Conservation (phyloP, 2,888 invertebrate species). For the Tortrix viridana region DNA sequence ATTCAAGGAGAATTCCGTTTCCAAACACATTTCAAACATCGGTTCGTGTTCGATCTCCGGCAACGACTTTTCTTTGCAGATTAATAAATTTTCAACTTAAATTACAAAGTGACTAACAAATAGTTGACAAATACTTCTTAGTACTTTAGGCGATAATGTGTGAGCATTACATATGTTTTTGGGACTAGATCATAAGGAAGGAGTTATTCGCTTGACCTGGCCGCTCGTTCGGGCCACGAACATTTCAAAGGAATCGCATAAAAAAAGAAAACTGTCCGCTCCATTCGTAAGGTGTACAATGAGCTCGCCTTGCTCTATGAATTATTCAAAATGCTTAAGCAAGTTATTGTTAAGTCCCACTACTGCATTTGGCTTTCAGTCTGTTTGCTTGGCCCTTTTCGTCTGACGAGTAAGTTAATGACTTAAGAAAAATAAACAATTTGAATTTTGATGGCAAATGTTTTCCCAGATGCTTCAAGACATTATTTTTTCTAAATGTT, state of each 20-base stretch:
- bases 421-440: slow-evolving; percentile 31
- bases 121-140: too few relatives aligned
- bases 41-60: slow-evolving; percentile 53
- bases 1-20: slow-evolving; percentile 76
- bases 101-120: too few relatives aligned
- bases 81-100: neutral
- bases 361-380: slow-evolving; percentile 49
- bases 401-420: slow-evolving; percentile 32
- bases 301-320: slow-evolving; percentile 49
- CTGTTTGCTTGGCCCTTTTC: slow-evolving; percentile 39
- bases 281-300: slow-evolving; percentile 43
- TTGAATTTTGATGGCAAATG: slow-evolving; percentile 30
- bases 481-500: slow-evolving; percentile 19
- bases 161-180: neutral
- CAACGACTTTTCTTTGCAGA: slow-evolving; percentile 48
- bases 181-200: neutral
- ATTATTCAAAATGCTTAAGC: slow-evolving; percentile 55
- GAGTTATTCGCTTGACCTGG: slow-evolving; percentile 14
- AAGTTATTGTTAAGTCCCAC: slow-evolving; percentile 55
- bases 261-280: slow-evolving; percentile 40
- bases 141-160: too few relatives aligned
- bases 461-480: slow-evolving; percentile 19
- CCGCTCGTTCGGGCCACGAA: slow-evolving; percentile 26
- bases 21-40: slow-evolving; percentile 65
- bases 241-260: slow-evolving; percentile 37